These are phyloP conservation scores for Lydus trimaculatus DNA, from an alignment of 2,888 invertebrate species.

Conservation along the genomic window DNA sequence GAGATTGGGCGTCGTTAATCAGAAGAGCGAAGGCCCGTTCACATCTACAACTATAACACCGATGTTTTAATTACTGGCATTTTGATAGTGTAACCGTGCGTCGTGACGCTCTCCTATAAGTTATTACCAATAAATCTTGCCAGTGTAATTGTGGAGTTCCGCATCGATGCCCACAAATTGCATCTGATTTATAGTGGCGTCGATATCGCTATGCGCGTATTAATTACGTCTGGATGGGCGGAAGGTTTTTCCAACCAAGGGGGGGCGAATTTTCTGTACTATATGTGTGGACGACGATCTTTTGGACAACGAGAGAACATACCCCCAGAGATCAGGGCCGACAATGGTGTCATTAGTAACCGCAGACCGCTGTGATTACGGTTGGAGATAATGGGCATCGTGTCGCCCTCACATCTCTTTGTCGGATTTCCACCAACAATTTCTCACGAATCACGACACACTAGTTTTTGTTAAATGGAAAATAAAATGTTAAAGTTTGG, in stretches of 20 bases:
- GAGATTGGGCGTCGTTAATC: constrained; percentile 49
- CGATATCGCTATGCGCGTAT: constrained; percentile 36
- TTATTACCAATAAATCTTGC: constrained; percentile 54
- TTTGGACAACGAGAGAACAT: constrained; percentile 1
- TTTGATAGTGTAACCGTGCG: constrained; percentile 7
- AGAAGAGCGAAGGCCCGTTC: constrained; percentile 43
- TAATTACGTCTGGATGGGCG: constrained; percentile 34
- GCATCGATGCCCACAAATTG: constrained; percentile 41
- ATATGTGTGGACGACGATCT: background rate
- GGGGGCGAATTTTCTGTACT: constrained; percentile 4
- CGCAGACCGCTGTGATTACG: constrained; percentile 20
- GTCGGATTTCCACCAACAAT: background rate
- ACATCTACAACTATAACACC: background rate
- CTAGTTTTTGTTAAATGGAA: background rate
- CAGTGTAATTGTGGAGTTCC: constrained; percentile 52
- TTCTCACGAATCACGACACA: background rate
- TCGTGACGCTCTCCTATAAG: constrained; percentile 40
- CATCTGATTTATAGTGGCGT: constrained; percentile 46
- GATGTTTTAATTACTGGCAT: constrained; percentile 4
- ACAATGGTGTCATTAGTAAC: constrained; percentile 32
- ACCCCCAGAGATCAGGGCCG: constrained; percentile 16
- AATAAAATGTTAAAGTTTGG: background rate
- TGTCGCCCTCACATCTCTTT: background rate
- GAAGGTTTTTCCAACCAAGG: constrained; percentile 9
- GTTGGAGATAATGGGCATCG: constrained; percentile 18